These are phyloP conservation scores for Alethe diademata DNA, from an alignment of 2,113 vertebrate species.

Conservation along the genomic window DNA sequence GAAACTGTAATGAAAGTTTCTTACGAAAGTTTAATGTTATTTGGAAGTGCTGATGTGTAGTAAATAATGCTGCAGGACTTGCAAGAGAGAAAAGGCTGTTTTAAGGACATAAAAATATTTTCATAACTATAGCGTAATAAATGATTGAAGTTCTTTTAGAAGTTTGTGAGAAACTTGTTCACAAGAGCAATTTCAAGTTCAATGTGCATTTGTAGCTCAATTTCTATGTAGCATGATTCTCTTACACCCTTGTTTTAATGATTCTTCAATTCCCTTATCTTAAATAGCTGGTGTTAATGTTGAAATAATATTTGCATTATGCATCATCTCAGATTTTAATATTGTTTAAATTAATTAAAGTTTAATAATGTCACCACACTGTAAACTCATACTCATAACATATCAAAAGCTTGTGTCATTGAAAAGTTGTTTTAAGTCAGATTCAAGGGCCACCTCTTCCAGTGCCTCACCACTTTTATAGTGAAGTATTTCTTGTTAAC, in stretches of 20 bases:
- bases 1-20: not conserved
- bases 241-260: not conserved
- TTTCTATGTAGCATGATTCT: not conserved
- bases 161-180: not conserved
- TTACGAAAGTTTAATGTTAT: not conserved
- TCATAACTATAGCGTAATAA: not conserved
- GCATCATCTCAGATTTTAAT: not conserved
- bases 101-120: not conserved
- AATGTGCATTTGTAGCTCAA: not conserved
- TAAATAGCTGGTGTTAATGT: not conserved
- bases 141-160: not conserved
- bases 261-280: not conserved
- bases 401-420: not conserved
- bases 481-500: not conserved
- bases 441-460: not conserved
- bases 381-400: not conserved
- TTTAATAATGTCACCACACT: not conserved
- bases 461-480: not conserved
- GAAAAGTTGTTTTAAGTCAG: constrained; percentile 7
- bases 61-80: not conserved
- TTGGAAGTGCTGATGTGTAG: not conserved
- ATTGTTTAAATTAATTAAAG: not conserved
- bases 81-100: not conserved
- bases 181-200: not conserved
- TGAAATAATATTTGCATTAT: constrained; percentile 7